A percentile compares a stretch with the other conserved stretches of the same genome.
Conservation (phyloP, 2,888 invertebrate species). For the Lordiphosa fenestrarum region DNA sequence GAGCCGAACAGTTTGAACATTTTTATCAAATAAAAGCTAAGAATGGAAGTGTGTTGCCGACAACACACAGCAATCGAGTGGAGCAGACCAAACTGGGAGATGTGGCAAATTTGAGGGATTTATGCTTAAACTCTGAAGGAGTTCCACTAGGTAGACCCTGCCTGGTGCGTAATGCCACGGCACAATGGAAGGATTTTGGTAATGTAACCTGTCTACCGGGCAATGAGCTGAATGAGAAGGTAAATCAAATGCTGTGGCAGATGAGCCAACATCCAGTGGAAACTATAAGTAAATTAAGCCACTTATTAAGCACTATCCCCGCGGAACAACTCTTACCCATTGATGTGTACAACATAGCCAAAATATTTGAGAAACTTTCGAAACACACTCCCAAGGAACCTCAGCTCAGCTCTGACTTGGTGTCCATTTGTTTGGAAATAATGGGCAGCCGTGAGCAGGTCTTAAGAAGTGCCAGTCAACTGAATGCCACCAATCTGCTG, state of each 20-base stretch:
- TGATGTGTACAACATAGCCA: constrained; percentile 43
- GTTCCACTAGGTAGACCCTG: constrained; percentile 83
- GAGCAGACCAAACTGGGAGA: constrained; percentile 78
- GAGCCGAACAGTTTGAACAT: constrained; percentile 39
- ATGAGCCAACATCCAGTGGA: constrained; percentile 17
- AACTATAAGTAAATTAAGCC: constrained; percentile 34
- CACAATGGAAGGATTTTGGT: constrained; percentile 80
- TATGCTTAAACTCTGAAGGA: constrained; percentile 83
- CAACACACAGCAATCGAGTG: constrained; percentile 43
- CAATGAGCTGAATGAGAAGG: constrained; percentile 48
- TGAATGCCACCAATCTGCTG: constrained; percentile 85
- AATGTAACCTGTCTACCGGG: constrained; percentile 37
- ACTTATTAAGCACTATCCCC: constrained; percentile 34
- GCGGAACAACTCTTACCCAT: constrained; percentile 35
- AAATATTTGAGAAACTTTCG: constrained; percentile 29
- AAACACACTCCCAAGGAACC: constrained; percentile 16
- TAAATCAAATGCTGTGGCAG: constrained; percentile 51
- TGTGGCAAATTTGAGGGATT: constrained; percentile 78
- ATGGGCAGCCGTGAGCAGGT: constrained; percentile 80
- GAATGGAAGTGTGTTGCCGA: background rate
- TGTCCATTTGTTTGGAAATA: constrained; percentile 81
- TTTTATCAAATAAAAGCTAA: constrained; percentile 16
- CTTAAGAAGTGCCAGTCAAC: constrained; percentile 75
- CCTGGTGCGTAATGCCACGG: constrained; percentile 81
- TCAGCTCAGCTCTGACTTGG: constrained; percentile 49